Base-by-base conservation (phyloP, 2,888 invertebrate genomes). In the Hymenopus coronatus region DNA sequence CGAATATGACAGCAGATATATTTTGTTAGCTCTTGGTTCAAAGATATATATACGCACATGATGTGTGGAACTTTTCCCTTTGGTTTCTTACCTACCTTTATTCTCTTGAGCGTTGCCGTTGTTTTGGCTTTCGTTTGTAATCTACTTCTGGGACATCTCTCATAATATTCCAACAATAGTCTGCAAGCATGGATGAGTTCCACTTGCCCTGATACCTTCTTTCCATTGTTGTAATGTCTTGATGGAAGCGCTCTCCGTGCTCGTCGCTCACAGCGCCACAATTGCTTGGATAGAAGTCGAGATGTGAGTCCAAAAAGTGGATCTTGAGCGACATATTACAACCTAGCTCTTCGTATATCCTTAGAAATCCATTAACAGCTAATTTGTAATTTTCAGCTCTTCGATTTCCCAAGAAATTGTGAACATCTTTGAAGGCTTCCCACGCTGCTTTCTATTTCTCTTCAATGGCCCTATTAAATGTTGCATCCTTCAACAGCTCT, bases 271-370 rank as follows among this genome's bases (percentile, higher is more conserved):
- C n/a, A n/a, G n/a, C n/a, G n/a, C n/a, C n/a, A n/a, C n/a, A n/a
- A n/a, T n/a, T n/a, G n/a, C n/a, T n/a, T n/a, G n/a, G n/a, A n/a
- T n/a, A n/a, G n/a, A n/a, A n/a, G n/a, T n/a, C n/a, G n/a, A n/a
- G n/a, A n/a, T n/a, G n/a, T n/a, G n/a, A n/a, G n/a, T n/a, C n/a
- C n/a, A n/a, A n/a, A n/a, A n/a, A n/a, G n/a, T n/a, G n/a, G n/a
- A n/a, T n/a, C n/a, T n/a, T n/a, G n/a, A n/a, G n/a, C 81, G 28
- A 88, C 88, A n/a, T 83, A 88, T 82, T 82, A 88, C 88, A 82
- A 70, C 82, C 82, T 28, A 88, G 30, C 88, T 70, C 88, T 82
- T 30, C 7, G 3, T 28, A 88, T 82, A 82, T 82, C 82, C 40
- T 88, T 33, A 83, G 14, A 83, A 88, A 82, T 82, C 82, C 88